phyloP scores from a whole-genome alignment of 2,888 invertebrate genomes.

The Trachelus iudaicus region DNA sequence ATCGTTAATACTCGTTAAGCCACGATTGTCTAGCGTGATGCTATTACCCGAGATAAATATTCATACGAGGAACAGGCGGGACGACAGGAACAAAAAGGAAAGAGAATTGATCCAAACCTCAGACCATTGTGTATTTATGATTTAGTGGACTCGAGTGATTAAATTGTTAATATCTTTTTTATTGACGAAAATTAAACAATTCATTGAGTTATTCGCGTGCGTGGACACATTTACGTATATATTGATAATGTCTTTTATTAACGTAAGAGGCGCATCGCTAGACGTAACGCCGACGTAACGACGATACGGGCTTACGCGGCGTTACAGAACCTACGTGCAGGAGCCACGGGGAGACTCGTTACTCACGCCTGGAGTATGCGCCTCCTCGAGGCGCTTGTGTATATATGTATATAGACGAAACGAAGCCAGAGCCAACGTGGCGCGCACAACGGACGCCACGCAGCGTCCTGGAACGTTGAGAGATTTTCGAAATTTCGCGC shows the following conservation, averaged over 20 bases:
- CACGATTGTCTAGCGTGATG: neutral
- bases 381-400: neutral
- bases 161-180: neutral
- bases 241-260: too few relatives aligned
- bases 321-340: too few relatives aligned
- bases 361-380: too few relatives aligned
- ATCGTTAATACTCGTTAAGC: slow-evolving; percentile 2
- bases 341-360: too few relatives aligned
- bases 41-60: neutral
- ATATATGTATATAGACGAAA: neutral
- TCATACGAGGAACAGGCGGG: neutral
- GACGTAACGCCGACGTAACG: too few relatives aligned
- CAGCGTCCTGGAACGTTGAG: neutral
- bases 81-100: neutral
- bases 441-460: too few relatives aligned
- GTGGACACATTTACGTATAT: too few relatives aligned
- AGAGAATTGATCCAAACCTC: neutral
- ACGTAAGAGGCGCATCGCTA: too few relatives aligned
- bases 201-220: neutral
- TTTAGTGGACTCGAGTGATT: too few relatives aligned
- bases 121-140: neutral
- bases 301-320: too few relatives aligned
- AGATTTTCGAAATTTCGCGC: neutral
- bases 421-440: neutral
- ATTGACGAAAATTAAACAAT: neutral